Conservation (phyloP, 2,113 vertebrate genomes). For the Alethe diademata region DNA sequence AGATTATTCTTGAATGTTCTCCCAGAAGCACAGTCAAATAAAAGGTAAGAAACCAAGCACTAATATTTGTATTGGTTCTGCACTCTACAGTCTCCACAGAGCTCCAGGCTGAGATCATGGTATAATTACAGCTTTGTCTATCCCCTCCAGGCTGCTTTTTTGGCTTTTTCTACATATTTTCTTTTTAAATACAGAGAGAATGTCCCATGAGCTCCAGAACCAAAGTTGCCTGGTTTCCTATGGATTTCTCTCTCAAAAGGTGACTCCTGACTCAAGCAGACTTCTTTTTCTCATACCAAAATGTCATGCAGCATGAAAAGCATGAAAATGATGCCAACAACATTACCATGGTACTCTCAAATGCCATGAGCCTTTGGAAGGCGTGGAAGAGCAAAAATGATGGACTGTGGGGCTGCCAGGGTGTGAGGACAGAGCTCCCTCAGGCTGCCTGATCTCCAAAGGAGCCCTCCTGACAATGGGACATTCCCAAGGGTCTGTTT, state of each 20-base stretch:
- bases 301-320: rapidly evolving
- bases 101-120: not conserved
- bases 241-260: not conserved
- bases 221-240: not conserved
- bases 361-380: not conserved
- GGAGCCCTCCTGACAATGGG: not conserved
- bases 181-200: not conserved
- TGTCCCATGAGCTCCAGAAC: not conserved
- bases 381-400: not conserved
- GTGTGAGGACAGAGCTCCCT: not conserved
- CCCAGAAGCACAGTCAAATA: not conserved
- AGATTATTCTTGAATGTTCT: not conserved
- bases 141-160: not conserved
- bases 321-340: rapidly evolving
- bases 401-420: not conserved
- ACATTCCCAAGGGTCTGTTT: not conserved
- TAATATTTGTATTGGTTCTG: not conserved
- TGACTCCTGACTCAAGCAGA: not conserved
- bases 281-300: not conserved
- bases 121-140: not conserved
- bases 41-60: not conserved
- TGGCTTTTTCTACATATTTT: not conserved
- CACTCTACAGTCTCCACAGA: not conserved
- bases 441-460: not conserved
- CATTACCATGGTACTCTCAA: not conserved